A percentile compares a stretch with the other conserved stretches of the same genome.
phyloP scores from a whole-genome alignment of 2,888 invertebrate genomes.

The Tetranychus truncatus region DNA sequence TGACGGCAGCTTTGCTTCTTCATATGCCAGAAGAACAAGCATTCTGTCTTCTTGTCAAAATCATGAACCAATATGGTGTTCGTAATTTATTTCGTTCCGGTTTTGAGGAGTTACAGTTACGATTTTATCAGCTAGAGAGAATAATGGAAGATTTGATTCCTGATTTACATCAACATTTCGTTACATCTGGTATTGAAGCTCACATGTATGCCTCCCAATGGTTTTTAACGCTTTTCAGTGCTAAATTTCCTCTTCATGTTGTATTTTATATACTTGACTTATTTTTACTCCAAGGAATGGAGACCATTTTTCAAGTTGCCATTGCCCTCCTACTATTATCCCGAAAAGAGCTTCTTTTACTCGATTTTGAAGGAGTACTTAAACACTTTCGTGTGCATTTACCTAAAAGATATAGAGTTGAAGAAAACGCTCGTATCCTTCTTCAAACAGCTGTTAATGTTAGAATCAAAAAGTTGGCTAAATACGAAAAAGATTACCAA shows the following conservation, averaged over 20 bases:
- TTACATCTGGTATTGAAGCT: slow-evolving; percentile 64
- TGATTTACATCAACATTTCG: slow-evolving; percentile 37
- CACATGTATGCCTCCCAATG: slow-evolving; percentile 99
- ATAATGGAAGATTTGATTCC: slow-evolving; percentile 51
- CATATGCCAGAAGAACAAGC: slow-evolving; percentile 99
- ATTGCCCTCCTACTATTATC: slow-evolving; percentile 66
- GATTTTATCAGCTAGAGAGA: slow-evolving; percentile 80
- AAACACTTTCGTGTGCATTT: slow-evolving; percentile 93
- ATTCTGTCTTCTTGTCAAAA: slow-evolving; percentile 80
- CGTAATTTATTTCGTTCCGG: slow-evolving; percentile 88
- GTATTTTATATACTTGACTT: slow-evolving; percentile 91
- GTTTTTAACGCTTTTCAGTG: slow-evolving; percentile 98
- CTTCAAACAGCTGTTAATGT: slow-evolving; percentile 74
- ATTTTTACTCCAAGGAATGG: slow-evolving; percentile 65
- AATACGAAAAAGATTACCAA: slow-evolving; percentile 78
- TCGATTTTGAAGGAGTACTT: slow-evolving; percentile 92
- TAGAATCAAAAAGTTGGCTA: slow-evolving; percentile 66
- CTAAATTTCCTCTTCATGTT: slow-evolving; percentile 66
- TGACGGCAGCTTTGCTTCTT: slow-evolving; percentile 80
- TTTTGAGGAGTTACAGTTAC: slow-evolving; percentile 83
- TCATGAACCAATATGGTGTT: slow-evolving; percentile 90
- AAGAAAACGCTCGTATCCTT: slow-evolving; percentile 67
- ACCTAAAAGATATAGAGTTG: slow-evolving; percentile 84
- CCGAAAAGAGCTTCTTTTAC: slow-evolving; percentile 66
- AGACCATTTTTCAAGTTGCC: slow-evolving; percentile 88